Evolutionary conservation across 2,888 invertebrate species (phyloP), one percentile per base, ranked within the genome.

Genomic region (Ferrisia virgata): DNA sequence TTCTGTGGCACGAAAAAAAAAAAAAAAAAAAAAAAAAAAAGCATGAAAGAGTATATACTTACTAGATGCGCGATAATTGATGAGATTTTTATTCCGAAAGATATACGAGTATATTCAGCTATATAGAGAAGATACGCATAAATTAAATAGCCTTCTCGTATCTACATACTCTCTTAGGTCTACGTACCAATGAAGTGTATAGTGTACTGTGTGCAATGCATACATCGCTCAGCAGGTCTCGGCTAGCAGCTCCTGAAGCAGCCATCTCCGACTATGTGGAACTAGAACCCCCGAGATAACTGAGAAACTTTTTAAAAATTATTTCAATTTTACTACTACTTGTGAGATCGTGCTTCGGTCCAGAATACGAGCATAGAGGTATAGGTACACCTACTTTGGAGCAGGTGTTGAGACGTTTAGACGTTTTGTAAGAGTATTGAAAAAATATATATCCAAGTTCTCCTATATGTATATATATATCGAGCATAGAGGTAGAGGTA

Each of bases 101-200:
- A 64, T 64, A n/a, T n/a, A n/a, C n/a, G n/a, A n/a, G n/a, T n/a
- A n/a, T n/a, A n/a, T n/a, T n/a, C n/a, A n/a, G n/a, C n/a, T n/a
- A n/a, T n/a, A n/a, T n/a, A n/a, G n/a, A n/a, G n/a, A n/a, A 64
- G 58, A 64, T 64, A 64, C 58, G 58, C 58, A 64, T 64, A 64
- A 25, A 64, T 64, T 64, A 64, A 8, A 25, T 13, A 25, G 25
- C 18, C 47, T 47, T 8, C 40, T 40, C 18, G 47, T 47, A 47
- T 6, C 4, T 18, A 18, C 43, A n/a, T n/a, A n/a, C n/a, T n/a
- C n/a, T n/a, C n/a, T n/a, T n/a, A n/a, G 0, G n/a, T 47, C 3
- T 18, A 47, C 11, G 18, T 47, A 47, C 8, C 4, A 36, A 36
- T 6, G 36, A 47, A 47, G 6, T 8, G 43, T 47, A 47, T 18